Percentiles rank a stretch among this genome's conserved stretches.
These are phyloP conservation scores for Octomys mimax DNA, from an alignment of 2,797 vertebrate genomes.

Conservation along the genomic window DNA sequence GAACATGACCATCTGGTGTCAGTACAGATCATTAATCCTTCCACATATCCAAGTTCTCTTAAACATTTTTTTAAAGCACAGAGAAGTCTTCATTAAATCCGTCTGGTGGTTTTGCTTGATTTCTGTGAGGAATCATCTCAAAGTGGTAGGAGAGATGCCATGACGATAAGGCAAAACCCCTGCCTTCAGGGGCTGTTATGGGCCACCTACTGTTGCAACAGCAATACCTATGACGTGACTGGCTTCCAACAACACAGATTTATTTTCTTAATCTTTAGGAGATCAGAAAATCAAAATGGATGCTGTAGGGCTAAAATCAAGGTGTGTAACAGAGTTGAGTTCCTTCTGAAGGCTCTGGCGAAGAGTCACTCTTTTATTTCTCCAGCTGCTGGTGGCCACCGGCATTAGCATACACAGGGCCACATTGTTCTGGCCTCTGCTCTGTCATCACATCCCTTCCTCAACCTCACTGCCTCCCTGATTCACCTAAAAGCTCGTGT, in stretches of 20 bases:
- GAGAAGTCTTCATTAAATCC: slow-evolving; percentile 25
- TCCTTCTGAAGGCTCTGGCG: not conserved
- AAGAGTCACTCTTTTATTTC: not conserved
- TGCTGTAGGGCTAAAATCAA: not conserved
- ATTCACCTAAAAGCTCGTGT: not conserved
- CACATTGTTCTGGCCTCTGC: not conserved
- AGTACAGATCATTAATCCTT: slow-evolving; percentile 65
- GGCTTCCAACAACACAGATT: not conserved
- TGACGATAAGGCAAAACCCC: not conserved
- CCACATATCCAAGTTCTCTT: slow-evolving; percentile 16
- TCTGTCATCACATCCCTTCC: not conserved
- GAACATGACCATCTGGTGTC: slow-evolving; percentile 76
- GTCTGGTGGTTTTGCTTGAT: not conserved
- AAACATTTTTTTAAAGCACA: not conserved
- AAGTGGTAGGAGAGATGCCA: not conserved
- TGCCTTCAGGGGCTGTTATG: not conserved
- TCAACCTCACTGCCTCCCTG: not conserved
- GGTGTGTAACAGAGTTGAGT: not conserved
- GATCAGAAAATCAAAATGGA: not conserved
- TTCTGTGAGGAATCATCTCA: not conserved
- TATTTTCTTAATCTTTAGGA: not conserved
- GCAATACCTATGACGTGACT: not conserved
- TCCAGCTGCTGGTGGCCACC: not conserved
- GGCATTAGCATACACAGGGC: not conserved
- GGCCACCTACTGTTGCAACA: not conserved